Conservation (phyloP, 2,888 invertebrate species). For the Hydraecia micacea region DNA sequence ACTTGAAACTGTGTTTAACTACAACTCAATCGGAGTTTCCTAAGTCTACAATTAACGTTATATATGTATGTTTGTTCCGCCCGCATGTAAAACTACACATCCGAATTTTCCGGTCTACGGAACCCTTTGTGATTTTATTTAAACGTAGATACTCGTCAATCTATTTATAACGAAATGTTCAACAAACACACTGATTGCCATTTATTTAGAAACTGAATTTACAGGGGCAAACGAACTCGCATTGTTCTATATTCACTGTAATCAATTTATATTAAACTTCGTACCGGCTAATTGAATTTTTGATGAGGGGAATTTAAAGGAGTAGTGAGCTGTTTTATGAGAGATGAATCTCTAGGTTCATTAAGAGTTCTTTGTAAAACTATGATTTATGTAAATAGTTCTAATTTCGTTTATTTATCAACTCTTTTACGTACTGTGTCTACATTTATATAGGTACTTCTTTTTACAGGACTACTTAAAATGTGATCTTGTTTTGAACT, state of each 20-base stretch:
- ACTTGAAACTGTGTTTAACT: slow-evolving; percentile 54
- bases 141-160: slow-evolving; percentile 66
- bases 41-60: slow-evolving; percentile 68
- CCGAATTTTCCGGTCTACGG: slow-evolving; percentile 86
- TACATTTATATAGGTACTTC: not conserved
- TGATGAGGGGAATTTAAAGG: slow-evolving; percentile 62
- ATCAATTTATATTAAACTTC: slow-evolving; percentile 76
- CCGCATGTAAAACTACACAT: slow-evolving; percentile 86
- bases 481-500: not conserved
- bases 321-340: slow-evolving; percentile 47
- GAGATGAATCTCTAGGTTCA: slow-evolving; percentile 33
- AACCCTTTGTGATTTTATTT: slow-evolving; percentile 85
- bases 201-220: slow-evolving; percentile 71
- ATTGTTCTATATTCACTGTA: slow-evolving; percentile 77
- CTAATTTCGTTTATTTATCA: slow-evolving; percentile 23
- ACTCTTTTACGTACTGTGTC: not conserved
- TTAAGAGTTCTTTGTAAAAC: slow-evolving; percentile 42
- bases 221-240: slow-evolving; percentile 75
- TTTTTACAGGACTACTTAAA: not conserved
- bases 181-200: slow-evolving; percentile 69
- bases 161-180: slow-evolving; percentile 67
- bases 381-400: slow-evolving; percentile 33
- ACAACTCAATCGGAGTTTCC: slow-evolving; percentile 62
- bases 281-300: slow-evolving; percentile 71
- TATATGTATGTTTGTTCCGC: slow-evolving; percentile 77